phyloP scores from a whole-genome alignment of 2,888 invertebrate genomes.

The Strigamia transsilvanica region DNA sequence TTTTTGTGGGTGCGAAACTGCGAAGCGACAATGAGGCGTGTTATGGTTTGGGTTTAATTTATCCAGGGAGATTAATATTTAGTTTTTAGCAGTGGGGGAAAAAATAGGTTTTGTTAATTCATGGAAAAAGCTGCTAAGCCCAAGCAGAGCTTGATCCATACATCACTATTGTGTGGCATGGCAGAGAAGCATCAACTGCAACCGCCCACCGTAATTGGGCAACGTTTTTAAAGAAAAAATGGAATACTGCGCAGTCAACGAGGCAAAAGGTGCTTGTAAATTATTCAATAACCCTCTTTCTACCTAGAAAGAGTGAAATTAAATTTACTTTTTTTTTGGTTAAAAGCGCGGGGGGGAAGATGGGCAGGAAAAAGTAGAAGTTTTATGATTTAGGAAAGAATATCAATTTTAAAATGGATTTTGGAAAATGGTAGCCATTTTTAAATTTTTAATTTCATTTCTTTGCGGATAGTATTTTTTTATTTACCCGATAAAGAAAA shows the following conservation, averaged over 20 bases:
- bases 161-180: constrained; percentile 26
- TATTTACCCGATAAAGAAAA: neutral
- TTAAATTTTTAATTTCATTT: constrained; percentile 2
- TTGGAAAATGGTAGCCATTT: neutral
- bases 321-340: constrained; percentile 21
- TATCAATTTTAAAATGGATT: constrained; percentile 2
- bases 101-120: neutral
- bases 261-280: constrained; percentile 18
- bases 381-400: neutral
- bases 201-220: constrained; percentile 1
- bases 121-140: constrained; percentile 4
- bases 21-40: neutral
- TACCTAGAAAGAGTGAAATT: neutral
- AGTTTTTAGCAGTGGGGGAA: neutral
- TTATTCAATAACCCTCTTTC: neutral
- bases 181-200: neutral
- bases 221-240: neutral
- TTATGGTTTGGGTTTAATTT: neutral
- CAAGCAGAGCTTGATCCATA: constrained; percentile 10
- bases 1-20: neutral
- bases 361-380: neutral
- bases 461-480: neutral
- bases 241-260: neutral
- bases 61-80: constrained; percentile 17
- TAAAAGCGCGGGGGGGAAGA: neutral